phyloP scores from a whole-genome alignment of 2,797 vertebrate species.

The Sphenopsis melanotis region DNA sequence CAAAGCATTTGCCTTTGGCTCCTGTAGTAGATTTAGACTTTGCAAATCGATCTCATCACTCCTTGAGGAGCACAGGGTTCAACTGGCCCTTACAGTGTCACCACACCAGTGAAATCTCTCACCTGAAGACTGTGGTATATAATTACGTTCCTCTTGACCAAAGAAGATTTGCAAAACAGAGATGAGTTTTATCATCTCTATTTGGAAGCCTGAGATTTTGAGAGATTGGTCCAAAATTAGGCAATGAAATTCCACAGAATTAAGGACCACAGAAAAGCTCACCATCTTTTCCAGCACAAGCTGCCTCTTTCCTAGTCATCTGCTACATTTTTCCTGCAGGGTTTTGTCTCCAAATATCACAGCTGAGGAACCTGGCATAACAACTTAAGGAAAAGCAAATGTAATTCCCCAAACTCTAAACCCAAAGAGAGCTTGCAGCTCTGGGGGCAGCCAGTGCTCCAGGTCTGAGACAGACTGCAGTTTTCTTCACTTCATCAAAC shows the following conservation, averaged over 20 bases:
- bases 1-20: background rate
- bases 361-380: background rate
- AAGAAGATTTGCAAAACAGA: background rate
- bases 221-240: background rate
- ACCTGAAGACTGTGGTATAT: background rate
- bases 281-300: background rate
- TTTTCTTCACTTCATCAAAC: background rate
- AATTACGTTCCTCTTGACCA: background rate
- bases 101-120: background rate
- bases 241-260: background rate
- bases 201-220: background rate
- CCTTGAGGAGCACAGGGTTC: background rate
- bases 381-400: fast-evolving
- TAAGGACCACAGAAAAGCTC: background rate
- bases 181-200: background rate
- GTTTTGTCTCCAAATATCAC: background rate
- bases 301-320: background rate
- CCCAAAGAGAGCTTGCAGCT: background rate
- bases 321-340: background rate
- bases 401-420: background rate
- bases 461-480: background rate
- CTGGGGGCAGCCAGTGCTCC: background rate
- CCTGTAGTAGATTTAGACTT: background rate
- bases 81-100: background rate
- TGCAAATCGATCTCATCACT: background rate